Evolutionary conservation across 2,888 invertebrate species (phyloP).

Genomic region (Aleiodes leptofemur): DNA sequence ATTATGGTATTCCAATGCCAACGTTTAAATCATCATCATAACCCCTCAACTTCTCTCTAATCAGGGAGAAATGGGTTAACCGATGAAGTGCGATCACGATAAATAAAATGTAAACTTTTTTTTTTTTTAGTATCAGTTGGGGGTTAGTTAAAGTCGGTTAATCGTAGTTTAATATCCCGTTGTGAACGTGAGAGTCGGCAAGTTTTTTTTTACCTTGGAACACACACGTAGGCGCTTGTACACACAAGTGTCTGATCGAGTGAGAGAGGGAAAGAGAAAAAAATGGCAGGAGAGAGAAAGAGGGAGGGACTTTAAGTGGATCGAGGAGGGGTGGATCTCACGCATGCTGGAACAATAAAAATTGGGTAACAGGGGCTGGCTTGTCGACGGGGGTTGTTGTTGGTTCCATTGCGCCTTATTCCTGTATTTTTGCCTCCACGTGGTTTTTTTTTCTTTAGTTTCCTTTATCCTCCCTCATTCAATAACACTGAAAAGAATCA

Average conservation of each 20-base stretch:
- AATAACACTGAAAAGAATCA: slow-evolving; percentile 4
- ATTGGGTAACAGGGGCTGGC: slow-evolving; percentile 14
- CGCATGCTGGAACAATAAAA: slow-evolving; percentile 28
- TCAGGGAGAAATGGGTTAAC: slow-evolving; percentile 1
- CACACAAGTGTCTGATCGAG: slow-evolving; percentile 6
- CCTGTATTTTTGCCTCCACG: slow-evolving; percentile 13
- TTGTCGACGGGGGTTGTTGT: slow-evolving; percentile 34
- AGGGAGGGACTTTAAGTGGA: not conserved
- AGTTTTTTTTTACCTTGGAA: slow-evolving; percentile 2
- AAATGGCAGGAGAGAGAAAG: not conserved
- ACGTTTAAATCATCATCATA: not conserved
- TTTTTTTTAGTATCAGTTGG: slow-evolving; percentile 7
- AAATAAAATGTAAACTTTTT: slow-evolving; percentile 19
- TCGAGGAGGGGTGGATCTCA: slow-evolving; percentile 12
- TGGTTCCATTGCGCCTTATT: slow-evolving; percentile 25
- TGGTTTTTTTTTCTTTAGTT: not conserved
- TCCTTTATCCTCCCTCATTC: slow-evolving; percentile 3
- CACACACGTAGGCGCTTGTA: slow-evolving; percentile 26
- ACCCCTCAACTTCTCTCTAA: not conserved
- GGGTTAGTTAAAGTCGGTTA: slow-evolving; percentile 26
- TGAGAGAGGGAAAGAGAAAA: not conserved
- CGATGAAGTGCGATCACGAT: not conserved
- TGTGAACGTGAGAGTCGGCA: slow-evolving; percentile 34
- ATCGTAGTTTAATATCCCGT: slow-evolving; percentile 33
- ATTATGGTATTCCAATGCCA: not conserved